These are phyloP conservation scores for Phaethornis superciliosus DNA, from an alignment of 2,113 vertebrate genomes.

Conservation along the genomic window DNA sequence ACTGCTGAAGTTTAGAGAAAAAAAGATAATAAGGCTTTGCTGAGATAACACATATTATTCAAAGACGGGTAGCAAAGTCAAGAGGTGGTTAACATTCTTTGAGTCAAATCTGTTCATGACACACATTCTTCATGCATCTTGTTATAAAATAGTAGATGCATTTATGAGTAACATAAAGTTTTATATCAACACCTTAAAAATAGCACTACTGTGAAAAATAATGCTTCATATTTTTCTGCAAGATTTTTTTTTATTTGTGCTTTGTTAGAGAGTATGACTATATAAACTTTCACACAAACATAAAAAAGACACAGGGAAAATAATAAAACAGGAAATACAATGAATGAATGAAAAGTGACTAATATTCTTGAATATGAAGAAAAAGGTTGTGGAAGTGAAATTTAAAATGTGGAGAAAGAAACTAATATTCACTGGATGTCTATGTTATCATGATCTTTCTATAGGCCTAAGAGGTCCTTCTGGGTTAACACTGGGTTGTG, in stretches of 20 bases:
- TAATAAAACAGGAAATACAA: background rate
- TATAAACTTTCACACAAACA: background rate
- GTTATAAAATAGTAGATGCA: background rate
- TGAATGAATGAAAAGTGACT: background rate
- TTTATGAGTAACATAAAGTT: background rate
- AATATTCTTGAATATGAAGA: background rate
- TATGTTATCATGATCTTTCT: background rate
- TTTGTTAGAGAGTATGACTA: background rate
- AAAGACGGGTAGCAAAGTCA: background rate
- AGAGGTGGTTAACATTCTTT: background rate
- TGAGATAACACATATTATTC: no score
- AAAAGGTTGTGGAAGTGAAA: background rate
- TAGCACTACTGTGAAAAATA: background rate
- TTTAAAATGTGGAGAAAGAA: background rate
- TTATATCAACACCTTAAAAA: background rate
- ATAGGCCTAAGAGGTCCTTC: background rate
- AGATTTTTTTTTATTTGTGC: background rate
- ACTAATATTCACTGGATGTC: background rate
- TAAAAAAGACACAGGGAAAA: background rate
- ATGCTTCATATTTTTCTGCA: background rate
- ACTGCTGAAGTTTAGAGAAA: background rate
- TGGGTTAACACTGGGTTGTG: background rate
- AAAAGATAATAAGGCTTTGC: no score
- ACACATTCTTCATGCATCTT: background rate
- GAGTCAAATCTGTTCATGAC: background rate